These are phyloP conservation scores for Tethya wilhelma DNA, from an alignment of 37 sponge, comb jelly and placozoan species.

Conservation along the genomic window DNA sequence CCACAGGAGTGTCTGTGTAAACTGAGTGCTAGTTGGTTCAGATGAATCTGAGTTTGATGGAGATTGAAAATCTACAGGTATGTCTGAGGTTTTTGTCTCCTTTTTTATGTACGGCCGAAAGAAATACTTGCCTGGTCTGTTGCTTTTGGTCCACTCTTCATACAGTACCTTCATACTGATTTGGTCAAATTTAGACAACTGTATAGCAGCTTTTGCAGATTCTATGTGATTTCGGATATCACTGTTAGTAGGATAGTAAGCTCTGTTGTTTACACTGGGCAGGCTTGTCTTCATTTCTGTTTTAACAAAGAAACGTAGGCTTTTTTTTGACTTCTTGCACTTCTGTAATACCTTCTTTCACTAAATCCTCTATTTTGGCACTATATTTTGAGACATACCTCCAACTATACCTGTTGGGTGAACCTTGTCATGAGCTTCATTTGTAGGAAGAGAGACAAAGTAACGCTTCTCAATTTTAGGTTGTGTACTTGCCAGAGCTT, in stretches of 20 bases:
- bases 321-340: neutral
- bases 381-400: conserved; percentile 25
- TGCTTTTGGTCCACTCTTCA: conserved; percentile 14
- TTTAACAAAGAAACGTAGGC: neutral
- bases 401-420: conserved; percentile 6
- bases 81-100: too few species aligned
- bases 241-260: conserved; percentile 7
- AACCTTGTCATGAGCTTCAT: conserved; percentile 19
- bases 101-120: conserved; percentile 46
- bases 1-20: conserved; percentile 15
- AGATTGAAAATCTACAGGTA: neutral
- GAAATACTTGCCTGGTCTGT: neutral
- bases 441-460: conserved; percentile 23
- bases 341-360: conserved; percentile 15
- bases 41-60: neutral
- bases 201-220: conserved; percentile 20
- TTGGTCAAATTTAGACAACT: conserved; percentile 38
- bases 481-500: neutral
- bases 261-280: conserved; percentile 1
- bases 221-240: conserved; percentile 49
- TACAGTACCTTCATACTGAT: conserved; percentile 1
- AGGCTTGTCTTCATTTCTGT: neutral
- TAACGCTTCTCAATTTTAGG: neutral
- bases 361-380: conserved; percentile 20
- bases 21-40: neutral